phyloP scores from a whole-genome alignment of 1,140 invertebrate species.

The Thrips palmi region DNA sequence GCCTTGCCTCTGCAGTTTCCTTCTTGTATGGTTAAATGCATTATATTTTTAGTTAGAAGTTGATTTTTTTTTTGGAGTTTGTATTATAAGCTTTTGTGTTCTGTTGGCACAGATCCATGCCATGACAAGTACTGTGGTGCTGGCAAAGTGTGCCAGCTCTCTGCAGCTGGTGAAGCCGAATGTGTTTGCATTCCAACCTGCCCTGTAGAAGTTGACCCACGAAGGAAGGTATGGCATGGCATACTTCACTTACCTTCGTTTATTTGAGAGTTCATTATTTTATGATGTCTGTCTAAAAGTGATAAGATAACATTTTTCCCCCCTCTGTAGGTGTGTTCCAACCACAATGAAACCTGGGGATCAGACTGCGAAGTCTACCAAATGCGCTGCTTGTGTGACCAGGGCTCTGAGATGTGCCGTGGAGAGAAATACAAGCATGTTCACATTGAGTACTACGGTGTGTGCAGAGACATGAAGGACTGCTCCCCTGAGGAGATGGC shows the following conservation, averaged over 20 bases:
- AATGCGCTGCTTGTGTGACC: slow-evolving; percentile 73
- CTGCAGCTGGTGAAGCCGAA: slow-evolving; percentile 46
- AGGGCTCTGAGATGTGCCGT: slow-evolving; percentile 48
- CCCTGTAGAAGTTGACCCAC: slow-evolving; percentile 53
- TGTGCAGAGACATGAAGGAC: slow-evolving; percentile 56
- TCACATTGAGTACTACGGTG: slow-evolving; percentile 85
- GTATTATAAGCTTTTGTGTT: too few species aligned
- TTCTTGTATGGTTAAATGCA: too few species aligned
- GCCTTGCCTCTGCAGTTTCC: too few species aligned
- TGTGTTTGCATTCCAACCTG: slow-evolving; percentile 76
- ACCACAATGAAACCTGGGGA: slow-evolving; percentile 81
- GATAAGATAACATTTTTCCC: slow-evolving; percentile 1
- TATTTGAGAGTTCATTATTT: not conserved
- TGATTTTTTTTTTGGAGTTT: too few species aligned
- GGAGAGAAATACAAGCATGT: slow-evolving; percentile 61
- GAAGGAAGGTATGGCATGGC: slow-evolving; percentile 38
- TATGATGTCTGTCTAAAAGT: slow-evolving; percentile 1
- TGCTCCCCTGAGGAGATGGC: slow-evolving; percentile 69
- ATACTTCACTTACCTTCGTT: not conserved
- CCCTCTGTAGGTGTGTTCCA: slow-evolving; percentile 59
- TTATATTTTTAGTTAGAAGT: too few species aligned
- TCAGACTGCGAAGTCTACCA: slow-evolving; percentile 86
- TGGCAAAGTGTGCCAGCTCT: slow-evolving; percentile 66
- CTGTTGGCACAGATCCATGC: slow-evolving; percentile 76
- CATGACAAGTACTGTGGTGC: slow-evolving; percentile 71